These are phyloP conservation scores for Augiades crinisus DNA, from an alignment of 2,888 invertebrate species.

Conservation along the genomic window DNA sequence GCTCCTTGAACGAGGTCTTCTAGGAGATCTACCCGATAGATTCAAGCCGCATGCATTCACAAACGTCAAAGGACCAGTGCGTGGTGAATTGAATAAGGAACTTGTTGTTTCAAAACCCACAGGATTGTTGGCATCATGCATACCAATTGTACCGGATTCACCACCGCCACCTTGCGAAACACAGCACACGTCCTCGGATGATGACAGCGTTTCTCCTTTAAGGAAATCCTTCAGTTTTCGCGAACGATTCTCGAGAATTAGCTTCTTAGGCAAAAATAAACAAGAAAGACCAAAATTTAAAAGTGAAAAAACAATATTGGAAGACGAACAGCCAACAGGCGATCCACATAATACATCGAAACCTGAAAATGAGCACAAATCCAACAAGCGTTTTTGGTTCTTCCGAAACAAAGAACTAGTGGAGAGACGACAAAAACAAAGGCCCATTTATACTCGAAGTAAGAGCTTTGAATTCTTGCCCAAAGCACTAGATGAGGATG, in stretches of 20 bases:
- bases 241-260: slow-evolving; percentile 62
- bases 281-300: slow-evolving; percentile 52
- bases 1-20: slow-evolving; percentile 67
- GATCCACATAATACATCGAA: too few relatives aligned
- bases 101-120: slow-evolving; percentile 72
- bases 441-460: slow-evolving; percentile 61
- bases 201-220: slow-evolving; percentile 54
- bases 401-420: slow-evolving; percentile 60
- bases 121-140: slow-evolving; percentile 60
- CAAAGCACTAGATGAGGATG: slow-evolving; percentile 55
- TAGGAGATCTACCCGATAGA: slow-evolving; percentile 65
- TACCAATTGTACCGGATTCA: slow-evolving; percentile 56
- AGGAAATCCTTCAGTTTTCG: slow-evolving; percentile 73
- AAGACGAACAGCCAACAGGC: slow-evolving; percentile 44
- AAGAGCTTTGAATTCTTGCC: slow-evolving; percentile 75
- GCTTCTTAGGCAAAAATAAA: slow-evolving; percentile 60
- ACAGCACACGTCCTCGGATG: slow-evolving; percentile 42
- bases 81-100: slow-evolving; percentile 54
- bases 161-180: slow-evolving; percentile 47
- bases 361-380: slow-evolving; percentile 53
- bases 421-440: slow-evolving; percentile 44
- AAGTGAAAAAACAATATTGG: slow-evolving; percentile 40
- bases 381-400: slow-evolving; percentile 68
- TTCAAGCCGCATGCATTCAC: slow-evolving; percentile 51
- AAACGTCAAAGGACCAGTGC: slow-evolving; percentile 45